These are phyloP conservation scores for Phylloscopus trochiloides DNA, from an alignment of 2,113 vertebrate species.

Conservation along the genomic window DNA sequence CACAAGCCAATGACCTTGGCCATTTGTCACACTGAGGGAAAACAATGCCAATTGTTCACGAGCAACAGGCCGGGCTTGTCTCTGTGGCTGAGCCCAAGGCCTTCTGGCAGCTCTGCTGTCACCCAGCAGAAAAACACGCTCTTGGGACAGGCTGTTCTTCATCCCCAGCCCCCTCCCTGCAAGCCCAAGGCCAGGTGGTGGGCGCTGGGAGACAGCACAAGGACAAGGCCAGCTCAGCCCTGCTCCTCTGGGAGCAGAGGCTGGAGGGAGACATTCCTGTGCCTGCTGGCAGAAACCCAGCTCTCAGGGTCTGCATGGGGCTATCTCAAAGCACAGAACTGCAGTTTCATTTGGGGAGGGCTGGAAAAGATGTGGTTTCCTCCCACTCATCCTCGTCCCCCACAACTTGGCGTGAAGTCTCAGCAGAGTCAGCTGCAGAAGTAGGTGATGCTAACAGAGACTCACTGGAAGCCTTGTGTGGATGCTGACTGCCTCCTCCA, in stretches of 20 bases:
- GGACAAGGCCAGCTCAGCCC: not conserved
- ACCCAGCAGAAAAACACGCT: not conserved
- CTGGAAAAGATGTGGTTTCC: not conserved
- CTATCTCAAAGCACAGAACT: not conserved
- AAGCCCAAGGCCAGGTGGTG: not conserved
- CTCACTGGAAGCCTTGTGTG: not conserved
- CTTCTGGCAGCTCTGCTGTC: not conserved
- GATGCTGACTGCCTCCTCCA: not conserved
- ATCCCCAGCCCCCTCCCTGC: not conserved
- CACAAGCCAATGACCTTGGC: not conserved
- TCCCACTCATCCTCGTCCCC: not conserved
- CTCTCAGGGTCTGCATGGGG: not conserved
- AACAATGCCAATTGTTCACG: not conserved
- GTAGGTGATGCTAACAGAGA: not conserved
- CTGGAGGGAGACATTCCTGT: not conserved
- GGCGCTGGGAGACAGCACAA: not conserved
- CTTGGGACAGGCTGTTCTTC: not conserved
- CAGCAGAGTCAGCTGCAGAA: not conserved
- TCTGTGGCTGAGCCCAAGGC: fast-evolving
- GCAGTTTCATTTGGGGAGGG: not conserved
- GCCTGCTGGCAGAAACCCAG: not conserved
- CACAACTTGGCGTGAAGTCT: not conserved
- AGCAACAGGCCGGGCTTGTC: not conserved
- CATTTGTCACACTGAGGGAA: not conserved
- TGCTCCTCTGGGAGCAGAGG: not conserved